Evolutionary conservation across 2,113 vertebrate genomes (phyloP).

Genomic region (Mungos mungo): DNA sequence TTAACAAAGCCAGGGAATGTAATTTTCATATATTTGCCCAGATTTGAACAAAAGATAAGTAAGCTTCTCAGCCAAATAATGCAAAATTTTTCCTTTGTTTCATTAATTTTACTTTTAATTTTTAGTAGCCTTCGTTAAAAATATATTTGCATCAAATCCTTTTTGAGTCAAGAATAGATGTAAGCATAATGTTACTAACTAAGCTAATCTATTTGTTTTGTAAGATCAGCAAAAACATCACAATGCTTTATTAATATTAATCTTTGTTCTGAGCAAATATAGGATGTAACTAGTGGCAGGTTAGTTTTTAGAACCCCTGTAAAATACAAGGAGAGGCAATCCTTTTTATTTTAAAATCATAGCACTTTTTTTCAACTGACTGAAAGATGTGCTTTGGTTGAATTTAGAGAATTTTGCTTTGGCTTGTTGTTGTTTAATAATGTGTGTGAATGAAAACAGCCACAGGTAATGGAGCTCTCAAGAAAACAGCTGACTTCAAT

Average conservation of each 20-base stretch:
- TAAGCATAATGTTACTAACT: neutral
- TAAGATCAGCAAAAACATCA: neutral
- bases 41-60: neutral
- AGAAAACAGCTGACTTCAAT: neutral
- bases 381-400: neutral
- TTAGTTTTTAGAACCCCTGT: neutral
- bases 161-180: neutral
- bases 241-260: neutral
- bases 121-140: neutral
- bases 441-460: slow-evolving; percentile 31
- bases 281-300: neutral
- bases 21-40: neutral
- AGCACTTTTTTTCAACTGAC: neutral
- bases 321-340: neutral
- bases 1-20: slow-evolving; percentile 40
- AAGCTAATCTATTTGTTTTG: slow-evolving; percentile 9
- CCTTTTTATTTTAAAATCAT: slow-evolving; percentile 3
- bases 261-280: neutral
- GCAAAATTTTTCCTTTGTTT: neutral
- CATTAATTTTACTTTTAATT: neutral
- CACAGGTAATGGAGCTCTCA: neutral
- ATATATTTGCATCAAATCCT: neutral
- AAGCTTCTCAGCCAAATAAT: neutral
- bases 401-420: slow-evolving; percentile 27
- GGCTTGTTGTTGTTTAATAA: neutral